Percentiles rank a stretch among this genome's conserved stretches.
Evolutionary conservation across 2,113 vertebrate species (phyloP).

Genomic region (Pomatorhinus ruficollis): DNA sequence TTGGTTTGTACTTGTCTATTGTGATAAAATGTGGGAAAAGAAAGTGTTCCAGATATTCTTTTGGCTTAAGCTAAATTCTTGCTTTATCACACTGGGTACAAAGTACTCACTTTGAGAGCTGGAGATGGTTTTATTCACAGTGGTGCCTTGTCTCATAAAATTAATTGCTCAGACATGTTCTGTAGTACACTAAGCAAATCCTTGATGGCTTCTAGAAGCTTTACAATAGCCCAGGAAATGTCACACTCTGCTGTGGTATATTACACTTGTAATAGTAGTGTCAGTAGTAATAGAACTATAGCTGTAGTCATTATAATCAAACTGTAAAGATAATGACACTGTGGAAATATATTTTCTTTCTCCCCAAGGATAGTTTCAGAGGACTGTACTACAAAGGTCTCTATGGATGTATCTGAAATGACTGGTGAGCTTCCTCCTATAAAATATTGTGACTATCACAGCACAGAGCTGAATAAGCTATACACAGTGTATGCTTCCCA

Average conservation of each 20-base stretch:
- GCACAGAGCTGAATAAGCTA: neutral
- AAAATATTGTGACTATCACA: neutral
- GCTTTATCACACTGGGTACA: neutral
- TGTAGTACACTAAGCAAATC: conserved; percentile 41
- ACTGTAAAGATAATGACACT: conserved; percentile 30
- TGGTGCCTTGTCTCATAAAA: conserved; percentile 47
- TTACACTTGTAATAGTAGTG: neutral
- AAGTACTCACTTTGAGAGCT: conserved; percentile 22
- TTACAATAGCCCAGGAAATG: conserved; percentile 34
- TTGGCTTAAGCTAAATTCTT: neutral
- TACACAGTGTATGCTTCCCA: neutral
- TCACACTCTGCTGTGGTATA: conserved; percentile 6
- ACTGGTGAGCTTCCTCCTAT: neutral
- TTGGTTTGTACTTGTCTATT: neutral
- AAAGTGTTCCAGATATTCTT: neutral
- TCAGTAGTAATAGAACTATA: conserved; percentile 18
- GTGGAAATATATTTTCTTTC: conserved; percentile 14
- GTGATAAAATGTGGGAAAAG: neutral
- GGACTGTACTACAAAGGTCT: neutral
- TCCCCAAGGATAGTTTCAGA: neutral
- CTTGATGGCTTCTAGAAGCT: conserved; percentile 35
- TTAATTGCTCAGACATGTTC: conserved; percentile 46
- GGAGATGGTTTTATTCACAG: conserved; percentile 42
- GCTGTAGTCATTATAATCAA: conserved; percentile 24
- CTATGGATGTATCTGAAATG: neutral